Base-by-base conservation (phyloP, 2,113 vertebrate genomes). In the Pollachius pollachius region DNA sequence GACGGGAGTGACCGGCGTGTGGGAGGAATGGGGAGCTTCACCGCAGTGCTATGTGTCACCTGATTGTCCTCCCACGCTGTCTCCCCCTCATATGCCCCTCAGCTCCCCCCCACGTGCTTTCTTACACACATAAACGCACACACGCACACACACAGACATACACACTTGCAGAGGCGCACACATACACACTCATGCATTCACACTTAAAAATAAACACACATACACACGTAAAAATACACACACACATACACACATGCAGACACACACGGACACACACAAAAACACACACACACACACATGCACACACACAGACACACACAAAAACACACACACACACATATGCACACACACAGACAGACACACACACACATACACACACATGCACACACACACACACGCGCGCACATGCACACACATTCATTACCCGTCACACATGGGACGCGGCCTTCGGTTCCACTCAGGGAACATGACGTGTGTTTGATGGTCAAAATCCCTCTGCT, bases 401-500 rank as follows among this genome's bases (percentile, higher is more conserved):
- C 65, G 67, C 77, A 75, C 75, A 63, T 74, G 58, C 67, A 68
- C 48, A 59, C 52, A 15, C 56, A 66, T 82, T 76, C 67, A 69
- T 86, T 75, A 66, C 71, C 79, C 70, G 77, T 85, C 85, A 79
- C 60, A 73, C 68, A 62, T 81, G 66, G 81, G 76, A 78, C 60
- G 79, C 78, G 84, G 81, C 82, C 81, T 76, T 81, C 84, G 84
- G 79, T 87, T 79, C 83, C 73, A 82, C 83, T 79, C 74, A 65
- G 73, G 64, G 68, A 83, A 72, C 84, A 87, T 90, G 89, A 89
- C 86, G 83, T 73, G 80, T 72, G 81, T 84, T 87, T 85, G 83
- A 91, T 89, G 89, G 81, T 79, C 81, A 80, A 86, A 88, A 81
- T 89, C 85, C 74, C 75, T 70, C 67, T 69, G 68, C 68, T 74